Evolutionary conservation across 2,797 vertebrate species (phyloP).

Genomic region (Xiphophorus birchmanni): DNA sequence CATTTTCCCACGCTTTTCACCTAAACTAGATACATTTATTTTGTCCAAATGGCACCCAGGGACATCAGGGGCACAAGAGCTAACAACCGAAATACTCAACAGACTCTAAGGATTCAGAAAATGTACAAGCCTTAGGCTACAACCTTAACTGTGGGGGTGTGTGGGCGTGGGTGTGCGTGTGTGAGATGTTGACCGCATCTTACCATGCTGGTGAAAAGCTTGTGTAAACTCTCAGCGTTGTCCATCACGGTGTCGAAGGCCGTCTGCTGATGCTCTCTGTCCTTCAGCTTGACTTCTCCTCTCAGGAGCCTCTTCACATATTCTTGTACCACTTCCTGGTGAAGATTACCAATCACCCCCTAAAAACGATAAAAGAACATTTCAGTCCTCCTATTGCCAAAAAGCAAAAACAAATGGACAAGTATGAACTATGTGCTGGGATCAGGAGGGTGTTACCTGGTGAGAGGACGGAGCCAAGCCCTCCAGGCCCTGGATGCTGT

Average conservation of each 20-base stretch:
- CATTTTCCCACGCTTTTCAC: no score
- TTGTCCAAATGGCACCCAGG: no score
- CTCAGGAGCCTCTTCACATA: constrained; percentile 86
- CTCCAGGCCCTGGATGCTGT: constrained; percentile 47
- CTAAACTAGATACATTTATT: no score
- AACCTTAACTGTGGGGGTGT: no score
- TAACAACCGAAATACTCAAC: no score
- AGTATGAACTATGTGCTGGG: background rate
- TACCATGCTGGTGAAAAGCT: constrained; percentile 79
- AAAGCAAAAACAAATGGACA: background rate
- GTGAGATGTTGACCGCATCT: constrained; percentile 37
- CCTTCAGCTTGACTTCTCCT: constrained; percentile 81
- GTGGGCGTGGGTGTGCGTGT: no score
- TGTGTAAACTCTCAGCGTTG: constrained; percentile 73
- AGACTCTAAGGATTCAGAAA: no score
- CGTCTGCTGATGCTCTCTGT: constrained; percentile 72
- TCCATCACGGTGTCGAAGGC: constrained; percentile 68
- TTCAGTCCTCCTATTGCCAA: background rate
- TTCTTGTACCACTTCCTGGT: constrained; percentile 82
- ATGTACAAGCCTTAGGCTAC: no score
- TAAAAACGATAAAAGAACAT: constrained; percentile 45
- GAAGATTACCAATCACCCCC: constrained; percentile 82
- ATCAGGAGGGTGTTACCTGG: constrained; percentile 59
- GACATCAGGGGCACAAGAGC: no score
- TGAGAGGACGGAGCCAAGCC: constrained; percentile 35